Conservation (phyloP, 1,140 invertebrate genomes). For the Ylistrum balloti region DNA sequence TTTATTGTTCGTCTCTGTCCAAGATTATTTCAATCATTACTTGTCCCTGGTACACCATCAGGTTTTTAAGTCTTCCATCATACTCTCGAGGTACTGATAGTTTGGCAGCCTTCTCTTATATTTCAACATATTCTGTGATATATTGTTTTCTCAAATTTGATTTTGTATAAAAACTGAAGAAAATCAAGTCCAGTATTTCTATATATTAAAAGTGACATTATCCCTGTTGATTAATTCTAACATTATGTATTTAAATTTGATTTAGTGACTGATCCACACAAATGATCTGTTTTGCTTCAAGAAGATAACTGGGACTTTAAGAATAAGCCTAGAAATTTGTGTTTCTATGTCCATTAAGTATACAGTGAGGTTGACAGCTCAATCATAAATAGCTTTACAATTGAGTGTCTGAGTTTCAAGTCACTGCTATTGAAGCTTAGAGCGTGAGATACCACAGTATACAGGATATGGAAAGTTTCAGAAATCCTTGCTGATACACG, state of each 20-base stretch:
- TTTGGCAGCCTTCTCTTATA: neutral
- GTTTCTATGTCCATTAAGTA: neutral
- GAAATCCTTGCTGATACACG: conserved; percentile 13
- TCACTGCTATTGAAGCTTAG: neutral
- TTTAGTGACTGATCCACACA: neutral
- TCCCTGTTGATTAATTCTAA: neutral
- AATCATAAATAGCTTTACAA: neutral
- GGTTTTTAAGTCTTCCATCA: neutral
- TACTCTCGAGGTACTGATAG: neutral
- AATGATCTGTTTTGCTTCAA: neutral
- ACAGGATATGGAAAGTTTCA: neutral
- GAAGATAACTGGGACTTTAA: neutral
- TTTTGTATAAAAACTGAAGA: neutral
- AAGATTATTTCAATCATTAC: neutral
- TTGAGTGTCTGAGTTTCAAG: conserved; percentile 9
- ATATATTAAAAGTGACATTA: neutral
- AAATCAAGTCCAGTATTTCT: neutral
- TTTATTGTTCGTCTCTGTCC: neutral
- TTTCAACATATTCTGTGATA: neutral
- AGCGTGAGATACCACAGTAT: too few species aligned
- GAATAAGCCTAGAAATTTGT: neutral
- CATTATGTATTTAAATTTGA: neutral
- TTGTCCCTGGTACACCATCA: neutral
- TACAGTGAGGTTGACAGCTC: neutral
- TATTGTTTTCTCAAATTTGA: neutral